Evolutionary conservation across 2,888 invertebrate genomes (phyloP).

Genomic region (Patella ulyssiponensis): DNA sequence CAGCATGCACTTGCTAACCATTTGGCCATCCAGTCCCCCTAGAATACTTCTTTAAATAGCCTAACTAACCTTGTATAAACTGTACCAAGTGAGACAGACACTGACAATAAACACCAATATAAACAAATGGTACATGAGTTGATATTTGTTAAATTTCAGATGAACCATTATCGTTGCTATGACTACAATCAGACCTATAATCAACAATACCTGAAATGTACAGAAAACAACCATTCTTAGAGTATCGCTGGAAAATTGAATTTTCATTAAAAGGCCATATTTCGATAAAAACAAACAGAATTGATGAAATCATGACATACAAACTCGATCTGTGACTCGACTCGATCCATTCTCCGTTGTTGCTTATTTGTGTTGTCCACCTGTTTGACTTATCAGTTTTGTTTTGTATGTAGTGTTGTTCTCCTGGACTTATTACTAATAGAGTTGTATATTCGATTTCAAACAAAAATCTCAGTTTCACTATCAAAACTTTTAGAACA

Average conservation of each 20-base stretch:
- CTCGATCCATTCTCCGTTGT: not conserved
- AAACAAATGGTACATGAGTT: constrained; percentile 3
- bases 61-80: constrained; percentile 28
- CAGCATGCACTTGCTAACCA: too few relatives aligned
- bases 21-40: too few relatives aligned
- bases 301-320: not conserved
- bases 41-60: too few relatives aligned
- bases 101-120: constrained; percentile 22
- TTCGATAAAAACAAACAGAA: not conserved
- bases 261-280: not conserved
- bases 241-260: too few relatives aligned
- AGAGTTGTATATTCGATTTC: too few relatives aligned
- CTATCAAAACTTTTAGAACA: too few relatives aligned
- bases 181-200: not conserved
- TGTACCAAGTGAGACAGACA: constrained; percentile 22
- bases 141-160: constrained; percentile 4
- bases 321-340: not conserved
- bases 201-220: not conserved
- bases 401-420: too few relatives aligned
- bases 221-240: not conserved
- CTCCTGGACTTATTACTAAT: too few relatives aligned
- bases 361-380: not conserved
- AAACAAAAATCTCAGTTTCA: too few relatives aligned
- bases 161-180: not conserved
- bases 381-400: too few relatives aligned